Base-by-base conservation (phyloP, 2,797 vertebrate genomes). In the Alfaro cultratus region DNA sequence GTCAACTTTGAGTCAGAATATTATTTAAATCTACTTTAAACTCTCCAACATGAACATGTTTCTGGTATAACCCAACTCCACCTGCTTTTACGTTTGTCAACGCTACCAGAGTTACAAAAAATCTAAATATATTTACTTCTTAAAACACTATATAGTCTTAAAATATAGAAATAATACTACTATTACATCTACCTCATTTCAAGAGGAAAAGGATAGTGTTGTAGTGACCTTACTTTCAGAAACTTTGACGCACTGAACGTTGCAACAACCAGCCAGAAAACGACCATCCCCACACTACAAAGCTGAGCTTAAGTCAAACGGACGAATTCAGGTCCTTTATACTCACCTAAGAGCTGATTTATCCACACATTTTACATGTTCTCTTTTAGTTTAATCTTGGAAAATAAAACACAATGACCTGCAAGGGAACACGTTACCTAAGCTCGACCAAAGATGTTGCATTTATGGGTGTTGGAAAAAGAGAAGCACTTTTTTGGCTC, bases 261-360 rank as follows among this genome's bases (percentile, higher is more conserved):
- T 13, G 47, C 74, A 82, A 85, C 62, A 80, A 75, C 10, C 75
- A 77, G 77, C 70, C 49, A 60, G 4, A 41, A 86, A 82, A 83
- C 80, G 86, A 93, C 92, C 89, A 80, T 92, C 87, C 74, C 88
- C 90, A 92, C 91, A 93, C 90, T 71, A 88, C 86, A 89, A 80
- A 88, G 88, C 92, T 91, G 90, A 92, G 90, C 92, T 88, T 86
- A 92, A 88, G 81, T 83, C 75, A 87, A 80, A 80, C 76, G 84
- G 82, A 90, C 82, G 74, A 34, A 78, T 43, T 79, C 53, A 77
- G 60, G 71, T 77, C 75, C 84, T 77, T 73, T 34, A 70, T 49
- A 55, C 43, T 57, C 29, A 5, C 11, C 77, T 60, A 64, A 76
- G 46, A 3, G 0, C 11, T 68, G 67, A 79, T 67, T 72, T 5